Conservation (phyloP, 2,113 vertebrate species). For the Dasyurus viverrinus region DNA sequence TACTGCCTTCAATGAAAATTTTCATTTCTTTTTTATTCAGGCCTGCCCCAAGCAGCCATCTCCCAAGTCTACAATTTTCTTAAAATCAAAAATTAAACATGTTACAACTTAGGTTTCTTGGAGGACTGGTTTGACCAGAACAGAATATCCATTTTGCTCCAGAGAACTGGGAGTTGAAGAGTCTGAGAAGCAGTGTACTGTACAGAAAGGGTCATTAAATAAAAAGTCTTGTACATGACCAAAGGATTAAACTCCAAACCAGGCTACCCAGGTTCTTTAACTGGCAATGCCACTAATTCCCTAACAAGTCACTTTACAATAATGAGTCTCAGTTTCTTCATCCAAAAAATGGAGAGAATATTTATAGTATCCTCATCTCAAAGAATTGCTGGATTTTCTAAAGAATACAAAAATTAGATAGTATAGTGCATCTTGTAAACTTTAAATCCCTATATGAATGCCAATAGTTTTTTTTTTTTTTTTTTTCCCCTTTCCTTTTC, state of each 20-base stretch:
- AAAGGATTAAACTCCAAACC: not conserved
- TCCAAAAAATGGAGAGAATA: not conserved
- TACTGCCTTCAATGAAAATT: not conserved
- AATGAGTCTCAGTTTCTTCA: not conserved
- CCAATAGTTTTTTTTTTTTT: not conserved
- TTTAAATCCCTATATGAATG: not conserved
- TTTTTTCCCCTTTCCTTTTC: not conserved
- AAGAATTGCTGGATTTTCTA: not conserved
- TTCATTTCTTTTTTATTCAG: not conserved
- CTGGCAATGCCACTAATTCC: not conserved
- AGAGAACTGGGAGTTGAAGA: not conserved
- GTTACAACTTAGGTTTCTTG: not conserved
- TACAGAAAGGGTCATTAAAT: not conserved
- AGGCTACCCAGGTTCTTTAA: not conserved
- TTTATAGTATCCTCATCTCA: not conserved
- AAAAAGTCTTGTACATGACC: not conserved
- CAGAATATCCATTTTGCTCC: not conserved
- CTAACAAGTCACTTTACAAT: not conserved
- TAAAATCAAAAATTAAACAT: not conserved
- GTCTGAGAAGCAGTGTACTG: not conserved
- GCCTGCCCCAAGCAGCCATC: not conserved
- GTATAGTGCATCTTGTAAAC: not conserved
- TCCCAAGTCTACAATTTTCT: not conserved
- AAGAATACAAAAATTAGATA: not conserved
- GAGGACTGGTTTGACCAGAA: conserved; percentile 6